Conservation (phyloP, 2,888 invertebrate species). For the Hyppa rectilinea region DNA sequence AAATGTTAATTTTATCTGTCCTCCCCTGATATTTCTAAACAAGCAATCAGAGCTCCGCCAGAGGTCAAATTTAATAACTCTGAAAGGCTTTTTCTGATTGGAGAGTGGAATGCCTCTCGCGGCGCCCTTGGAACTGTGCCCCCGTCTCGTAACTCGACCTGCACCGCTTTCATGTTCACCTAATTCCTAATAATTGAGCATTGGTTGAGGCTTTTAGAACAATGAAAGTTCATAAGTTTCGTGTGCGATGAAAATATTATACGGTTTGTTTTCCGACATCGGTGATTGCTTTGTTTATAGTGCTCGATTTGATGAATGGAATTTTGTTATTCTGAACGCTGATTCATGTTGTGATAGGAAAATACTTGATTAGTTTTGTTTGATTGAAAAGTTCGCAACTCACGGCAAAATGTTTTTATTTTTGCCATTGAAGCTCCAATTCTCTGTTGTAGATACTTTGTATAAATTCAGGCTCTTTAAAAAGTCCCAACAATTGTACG, state of each 20-base stretch:
- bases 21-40: slow-evolving; percentile 59
- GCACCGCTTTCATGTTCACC: slow-evolving; percentile 52
- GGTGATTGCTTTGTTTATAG: slow-evolving; percentile 33
- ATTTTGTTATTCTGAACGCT: slow-evolving; percentile 42
- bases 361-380: slow-evolving; percentile 41
- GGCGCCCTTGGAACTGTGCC: slow-evolving; percentile 48
- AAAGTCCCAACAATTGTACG: slow-evolving; percentile 29
- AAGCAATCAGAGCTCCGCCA: slow-evolving; percentile 50
- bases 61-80: slow-evolving; percentile 61
- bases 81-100: slow-evolving; percentile 51
- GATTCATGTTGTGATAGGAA: slow-evolving; percentile 37
- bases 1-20: slow-evolving; percentile 61
- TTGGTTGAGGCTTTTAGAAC: slow-evolving; percentile 40
- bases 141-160: slow-evolving; percentile 54
- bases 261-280: slow-evolving; percentile 35
- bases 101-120: slow-evolving; percentile 35
- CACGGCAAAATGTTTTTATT: slow-evolving; percentile 12
- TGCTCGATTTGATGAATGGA: slow-evolving; percentile 36
- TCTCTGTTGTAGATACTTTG: background rate
- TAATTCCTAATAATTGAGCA: slow-evolving; percentile 65
- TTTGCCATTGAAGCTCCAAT: background rate
- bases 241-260: slow-evolving; percentile 6
- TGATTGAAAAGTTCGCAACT: slow-evolving; percentile 25
- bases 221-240: slow-evolving; percentile 32
- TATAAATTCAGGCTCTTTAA: slow-evolving; percentile 19